Evolutionary conservation across 2,113 vertebrate genomes (phyloP).

Genomic region (Apodemus sylvaticus): DNA sequence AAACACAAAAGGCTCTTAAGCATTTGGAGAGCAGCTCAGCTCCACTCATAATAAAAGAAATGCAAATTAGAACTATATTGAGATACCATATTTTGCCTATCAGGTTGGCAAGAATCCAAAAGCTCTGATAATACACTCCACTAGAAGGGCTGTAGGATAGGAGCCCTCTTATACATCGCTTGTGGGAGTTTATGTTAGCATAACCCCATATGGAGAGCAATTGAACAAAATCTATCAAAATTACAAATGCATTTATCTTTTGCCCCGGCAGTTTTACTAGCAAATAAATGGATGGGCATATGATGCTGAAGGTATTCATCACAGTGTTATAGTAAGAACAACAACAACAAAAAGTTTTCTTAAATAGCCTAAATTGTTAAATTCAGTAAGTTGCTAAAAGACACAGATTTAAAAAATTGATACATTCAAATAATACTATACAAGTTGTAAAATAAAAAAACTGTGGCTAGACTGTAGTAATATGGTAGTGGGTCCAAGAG

Average conservation of each 20-base stretch:
- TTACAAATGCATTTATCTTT: slow-evolving; percentile 74
- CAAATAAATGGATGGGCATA: slow-evolving; percentile 63
- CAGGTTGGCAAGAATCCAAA: slow-evolving; percentile 71
- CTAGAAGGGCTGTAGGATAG: slow-evolving; percentile 53
- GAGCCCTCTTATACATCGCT: slow-evolving; percentile 13
- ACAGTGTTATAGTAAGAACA: slow-evolving; percentile 40
- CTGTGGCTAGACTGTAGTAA: not conserved
- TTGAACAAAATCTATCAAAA: slow-evolving; percentile 78
- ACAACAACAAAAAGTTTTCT: not conserved
- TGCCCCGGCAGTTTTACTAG: slow-evolving; percentile 58
- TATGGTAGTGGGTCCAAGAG: not conserved
- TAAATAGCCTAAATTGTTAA: slow-evolving; percentile 52
- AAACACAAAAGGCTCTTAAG: slow-evolving; percentile 61
- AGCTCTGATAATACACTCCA: slow-evolving; percentile 57
- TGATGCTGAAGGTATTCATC: slow-evolving; percentile 52
- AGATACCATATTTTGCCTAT: slow-evolving; percentile 69
- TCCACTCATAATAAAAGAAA: slow-evolving; percentile 69
- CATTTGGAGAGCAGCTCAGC: slow-evolving; percentile 59
- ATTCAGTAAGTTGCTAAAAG: slow-evolving; percentile 49
- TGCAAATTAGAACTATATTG: slow-evolving; percentile 67
- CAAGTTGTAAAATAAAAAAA: slow-evolving; percentile 15
- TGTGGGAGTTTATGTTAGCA: slow-evolving; percentile 74
- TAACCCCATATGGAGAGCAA: slow-evolving; percentile 77
- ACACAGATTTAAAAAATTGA: slow-evolving; percentile 49
- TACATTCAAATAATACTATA: slow-evolving; percentile 4